These are phyloP conservation scores for Trichopria drosophilae DNA, from an alignment of 2,888 invertebrate species.

Conservation along the genomic window DNA sequence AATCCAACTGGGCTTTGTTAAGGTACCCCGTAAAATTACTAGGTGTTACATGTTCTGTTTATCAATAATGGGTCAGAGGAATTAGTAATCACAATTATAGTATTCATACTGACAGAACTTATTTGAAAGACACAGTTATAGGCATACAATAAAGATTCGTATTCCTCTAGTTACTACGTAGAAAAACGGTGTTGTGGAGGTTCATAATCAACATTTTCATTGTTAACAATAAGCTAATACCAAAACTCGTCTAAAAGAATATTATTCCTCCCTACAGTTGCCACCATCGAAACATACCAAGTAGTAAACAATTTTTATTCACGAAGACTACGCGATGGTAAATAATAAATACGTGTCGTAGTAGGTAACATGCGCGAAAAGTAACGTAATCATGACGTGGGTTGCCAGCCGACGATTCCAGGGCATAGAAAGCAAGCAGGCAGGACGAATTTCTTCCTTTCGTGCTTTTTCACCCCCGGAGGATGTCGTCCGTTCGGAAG, in stretches of 20 bases:
- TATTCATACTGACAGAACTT: no score
- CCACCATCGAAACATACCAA: no score
- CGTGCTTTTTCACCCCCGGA: constrained; percentile 10
- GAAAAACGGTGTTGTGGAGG: background rate
- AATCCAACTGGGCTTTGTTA: no score
- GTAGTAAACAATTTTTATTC: no score
- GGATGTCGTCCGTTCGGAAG: constrained; percentile 5
- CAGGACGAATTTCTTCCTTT: constrained; percentile 18
- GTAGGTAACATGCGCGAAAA: constrained; percentile 40
- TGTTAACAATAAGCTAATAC: background rate
- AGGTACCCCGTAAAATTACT: no score
- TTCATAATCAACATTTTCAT: constrained; percentile 2
- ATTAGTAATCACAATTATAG: no score
- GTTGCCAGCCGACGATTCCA: constrained; percentile 37
- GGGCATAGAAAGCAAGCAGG: background rate
- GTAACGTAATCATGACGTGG: constrained; percentile 54
- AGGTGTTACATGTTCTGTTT: no score
- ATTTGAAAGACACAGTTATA: no score
- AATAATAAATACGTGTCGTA: constrained; percentile 49
- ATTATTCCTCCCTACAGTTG: no score
- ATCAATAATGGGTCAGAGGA: no score
- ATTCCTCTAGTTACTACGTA: no score
- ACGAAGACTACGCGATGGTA: constrained; percentile 28
- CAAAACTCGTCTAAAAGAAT: background rate
- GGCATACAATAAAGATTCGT: no score